Evolutionary conservation across 2,113 vertebrate genomes (phyloP).

Genomic region (Poeciliopsis retropinna): DNA sequence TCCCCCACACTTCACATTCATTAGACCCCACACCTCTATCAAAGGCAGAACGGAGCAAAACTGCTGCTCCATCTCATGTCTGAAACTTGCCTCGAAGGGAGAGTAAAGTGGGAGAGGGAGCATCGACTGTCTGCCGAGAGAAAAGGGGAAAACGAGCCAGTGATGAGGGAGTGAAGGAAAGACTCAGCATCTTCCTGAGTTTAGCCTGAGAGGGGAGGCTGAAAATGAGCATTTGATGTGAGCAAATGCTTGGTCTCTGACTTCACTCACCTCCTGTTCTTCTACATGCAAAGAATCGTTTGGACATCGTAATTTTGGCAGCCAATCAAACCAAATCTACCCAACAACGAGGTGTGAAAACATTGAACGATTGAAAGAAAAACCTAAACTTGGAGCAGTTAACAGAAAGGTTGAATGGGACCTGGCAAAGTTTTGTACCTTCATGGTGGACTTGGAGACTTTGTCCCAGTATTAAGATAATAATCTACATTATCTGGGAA

Average conservation of each 20-base stretch:
- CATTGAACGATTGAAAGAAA: too few species aligned
- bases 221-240: slow-evolving; percentile 40
- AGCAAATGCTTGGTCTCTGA: background rate
- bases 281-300: background rate
- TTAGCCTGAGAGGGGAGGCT: slow-evolving; percentile 39
- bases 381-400: too few species aligned
- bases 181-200: slow-evolving; percentile 34
- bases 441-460: too few species aligned
- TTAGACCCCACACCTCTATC: slow-evolving; percentile 75
- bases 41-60: slow-evolving; percentile 53
- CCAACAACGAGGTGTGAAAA: too few species aligned
- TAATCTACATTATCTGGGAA: too few species aligned
- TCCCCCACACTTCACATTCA: slow-evolving; percentile 66
- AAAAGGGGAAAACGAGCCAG: slow-evolving; percentile 16
- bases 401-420: too few species aligned
- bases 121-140: slow-evolving; percentile 11
- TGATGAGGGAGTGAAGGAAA: slow-evolving; percentile 31
- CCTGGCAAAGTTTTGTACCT: too few species aligned
- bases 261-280: too few species aligned
- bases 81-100: slow-evolving; percentile 60
- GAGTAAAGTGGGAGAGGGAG: slow-evolving; percentile 35
- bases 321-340: too few species aligned
- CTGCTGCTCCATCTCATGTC: slow-evolving; percentile 55
- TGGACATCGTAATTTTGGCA: too few species aligned
- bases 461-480: too few species aligned